Conservation (phyloP, 2,888 invertebrate species). For the Dichetophora obliterata region DNA sequence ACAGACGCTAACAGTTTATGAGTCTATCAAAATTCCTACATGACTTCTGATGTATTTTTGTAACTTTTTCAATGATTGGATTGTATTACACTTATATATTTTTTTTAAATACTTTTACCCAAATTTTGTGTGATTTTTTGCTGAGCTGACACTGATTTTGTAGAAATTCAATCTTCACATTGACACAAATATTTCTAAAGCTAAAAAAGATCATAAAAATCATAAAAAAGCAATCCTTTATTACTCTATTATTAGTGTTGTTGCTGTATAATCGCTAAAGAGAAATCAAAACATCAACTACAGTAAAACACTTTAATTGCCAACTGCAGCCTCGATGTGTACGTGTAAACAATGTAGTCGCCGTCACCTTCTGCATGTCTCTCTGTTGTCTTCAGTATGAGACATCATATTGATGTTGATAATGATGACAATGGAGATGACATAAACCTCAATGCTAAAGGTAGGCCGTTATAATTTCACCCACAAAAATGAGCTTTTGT, state of each 20-base stretch:
- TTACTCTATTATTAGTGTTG: not conserved
- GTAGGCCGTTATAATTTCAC: not conserved
- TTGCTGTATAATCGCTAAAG: slow-evolving; percentile 8
- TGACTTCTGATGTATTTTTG: slow-evolving; percentile 41
- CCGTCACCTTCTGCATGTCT: not conserved
- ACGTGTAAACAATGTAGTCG: not conserved
- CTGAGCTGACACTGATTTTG: slow-evolving; percentile 6
- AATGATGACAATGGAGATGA: not conserved
- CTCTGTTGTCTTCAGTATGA: not conserved
- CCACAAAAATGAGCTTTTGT: slow-evolving; percentile 5
- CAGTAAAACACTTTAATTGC: not conserved
- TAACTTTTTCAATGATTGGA: not conserved
- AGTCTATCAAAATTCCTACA: slow-evolving; percentile 51
- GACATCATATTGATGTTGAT: too few relatives aligned
- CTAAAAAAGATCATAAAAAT: too few relatives aligned
- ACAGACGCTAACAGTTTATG: slow-evolving; percentile 45
- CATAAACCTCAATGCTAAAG: not conserved
- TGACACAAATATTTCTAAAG: not conserved
- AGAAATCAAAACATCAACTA: slow-evolving; percentile 2
- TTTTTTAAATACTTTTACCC: not conserved
- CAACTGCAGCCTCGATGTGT: not conserved
- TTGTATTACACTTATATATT: not conserved
- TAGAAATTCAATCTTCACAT: slow-evolving; percentile 13
- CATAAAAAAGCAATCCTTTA: not conserved
- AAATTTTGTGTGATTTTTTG: not conserved